These are phyloP conservation scores for Drosophila suzukii DNA, from an alignment of 1,140 invertebrate genomes.

Conservation along the genomic window DNA sequence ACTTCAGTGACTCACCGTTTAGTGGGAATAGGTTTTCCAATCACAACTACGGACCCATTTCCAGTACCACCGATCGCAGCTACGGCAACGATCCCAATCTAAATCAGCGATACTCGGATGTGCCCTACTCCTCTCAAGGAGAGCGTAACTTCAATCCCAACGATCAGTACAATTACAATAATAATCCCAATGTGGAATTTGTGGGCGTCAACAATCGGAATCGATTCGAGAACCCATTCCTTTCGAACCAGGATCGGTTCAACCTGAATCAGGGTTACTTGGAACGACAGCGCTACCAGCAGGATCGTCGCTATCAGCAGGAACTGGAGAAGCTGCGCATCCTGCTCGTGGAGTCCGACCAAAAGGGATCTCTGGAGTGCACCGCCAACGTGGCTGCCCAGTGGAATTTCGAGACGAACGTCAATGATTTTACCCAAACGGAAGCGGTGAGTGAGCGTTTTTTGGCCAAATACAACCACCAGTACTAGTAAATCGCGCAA, in stretches of 20 bases:
- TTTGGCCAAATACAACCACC: constrained; percentile 13
- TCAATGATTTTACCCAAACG: constrained; percentile 92
- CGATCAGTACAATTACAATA: constrained; percentile 60
- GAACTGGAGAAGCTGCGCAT: constrained; percentile 80
- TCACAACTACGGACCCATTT: constrained; percentile 65
- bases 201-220: constrained; percentile 59
- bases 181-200: constrained; percentile 68
- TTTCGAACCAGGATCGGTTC: constrained; percentile 74
- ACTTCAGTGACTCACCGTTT: constrained; percentile 78
- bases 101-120: constrained; percentile 29
- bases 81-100: constrained; percentile 43
- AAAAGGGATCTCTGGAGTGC: constrained; percentile 90
- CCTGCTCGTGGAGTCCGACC: constrained; percentile 89
- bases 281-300: constrained; percentile 73
- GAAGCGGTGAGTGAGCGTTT: constrained; percentile 89
- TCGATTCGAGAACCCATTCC: constrained; percentile 75
- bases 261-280: constrained; percentile 71
- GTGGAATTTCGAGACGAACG: constrained; percentile 95
- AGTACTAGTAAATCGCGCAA: constrained; percentile 37
- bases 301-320: constrained; percentile 79
- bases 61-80: constrained; percentile 58
- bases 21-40: constrained; percentile 67
- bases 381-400: constrained; percentile 92
- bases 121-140: constrained; percentile 14
- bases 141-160: constrained; percentile 48